These are phyloP conservation scores for Zaprionus obscuricornis DNA, from an alignment of 2,888 invertebrate species.

Conservation along the genomic window DNA sequence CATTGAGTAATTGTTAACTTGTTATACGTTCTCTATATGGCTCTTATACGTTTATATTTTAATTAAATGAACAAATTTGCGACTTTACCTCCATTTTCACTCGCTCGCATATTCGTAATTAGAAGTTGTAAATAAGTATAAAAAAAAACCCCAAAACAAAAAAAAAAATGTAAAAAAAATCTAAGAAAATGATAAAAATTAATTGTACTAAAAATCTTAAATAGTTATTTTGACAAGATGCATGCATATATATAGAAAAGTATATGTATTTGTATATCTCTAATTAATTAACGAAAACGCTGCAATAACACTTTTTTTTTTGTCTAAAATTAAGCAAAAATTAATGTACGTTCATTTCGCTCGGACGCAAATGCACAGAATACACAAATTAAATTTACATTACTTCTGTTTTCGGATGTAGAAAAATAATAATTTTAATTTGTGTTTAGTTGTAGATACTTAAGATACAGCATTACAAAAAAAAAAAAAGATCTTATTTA, in stretches of 20 bases:
- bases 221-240: constrained; percentile 47
- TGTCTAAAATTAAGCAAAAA: constrained; percentile 48
- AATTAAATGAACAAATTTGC: no score
- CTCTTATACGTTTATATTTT: no score
- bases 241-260: constrained; percentile 31
- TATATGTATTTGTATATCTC: constrained; percentile 38
- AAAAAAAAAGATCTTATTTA: constrained; percentile 68
- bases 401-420: constrained; percentile 55
- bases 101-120: constrained; percentile 57
- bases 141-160: constrained; percentile 33
- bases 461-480: constrained; percentile 60
- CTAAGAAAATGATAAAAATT: constrained; percentile 36
- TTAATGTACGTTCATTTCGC: constrained; percentile 38
- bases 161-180: no score
- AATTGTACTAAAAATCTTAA: constrained; percentile 61
- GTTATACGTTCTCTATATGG: constrained; percentile 63
- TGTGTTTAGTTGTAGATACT: constrained; percentile 60
- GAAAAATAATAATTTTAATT: constrained; percentile 35
- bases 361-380: constrained; percentile 43
- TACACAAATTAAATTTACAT: constrained; percentile 36
- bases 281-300: constrained; percentile 53
- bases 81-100: constrained; percentile 52
- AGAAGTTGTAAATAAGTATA: constrained; percentile 63
- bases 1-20: constrained; percentile 68
- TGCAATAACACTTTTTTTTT: constrained; percentile 61